These are phyloP conservation scores for Spodoptera exigua DNA, from an alignment of 2,888 invertebrate genomes.

Conservation along the genomic window DNA sequence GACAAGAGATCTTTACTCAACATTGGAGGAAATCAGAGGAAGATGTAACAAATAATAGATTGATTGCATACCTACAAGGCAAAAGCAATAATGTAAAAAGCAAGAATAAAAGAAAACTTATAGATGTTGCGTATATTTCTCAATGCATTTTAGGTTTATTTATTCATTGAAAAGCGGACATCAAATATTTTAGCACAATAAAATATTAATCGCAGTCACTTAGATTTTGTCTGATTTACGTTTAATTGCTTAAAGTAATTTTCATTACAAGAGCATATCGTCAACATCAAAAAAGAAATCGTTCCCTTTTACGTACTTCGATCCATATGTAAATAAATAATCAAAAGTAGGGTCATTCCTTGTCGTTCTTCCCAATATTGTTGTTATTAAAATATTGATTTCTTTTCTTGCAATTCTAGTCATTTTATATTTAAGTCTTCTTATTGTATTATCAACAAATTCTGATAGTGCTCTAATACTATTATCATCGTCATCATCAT, in stretches of 20 bases:
- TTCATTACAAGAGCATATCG: not conserved
- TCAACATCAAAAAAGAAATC: conserved; percentile 21
- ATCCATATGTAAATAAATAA: conserved; percentile 62
- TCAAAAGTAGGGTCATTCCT: conserved; percentile 34
- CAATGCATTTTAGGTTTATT: too few relatives aligned
- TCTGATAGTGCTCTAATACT: conserved; percentile 50
- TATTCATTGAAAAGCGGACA: too few relatives aligned
- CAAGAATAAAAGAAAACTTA: too few relatives aligned
- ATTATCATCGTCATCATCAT: conserved; percentile 30
- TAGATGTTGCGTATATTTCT: too few relatives aligned
- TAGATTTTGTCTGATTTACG: too few relatives aligned
- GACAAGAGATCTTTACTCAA: too few relatives aligned
- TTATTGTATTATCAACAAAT: conserved; percentile 36
- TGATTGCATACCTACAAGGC: too few relatives aligned
- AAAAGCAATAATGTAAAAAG: too few relatives aligned
- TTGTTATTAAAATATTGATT: conserved; percentile 61
- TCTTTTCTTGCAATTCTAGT: conserved; percentile 56
- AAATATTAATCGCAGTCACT: too few relatives aligned
- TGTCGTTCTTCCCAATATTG: conserved; percentile 55
- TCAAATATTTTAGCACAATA: too few relatives aligned
- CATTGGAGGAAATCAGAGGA: too few relatives aligned
- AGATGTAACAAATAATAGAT: too few relatives aligned
- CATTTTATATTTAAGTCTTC: conserved; percentile 55
- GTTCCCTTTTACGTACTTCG: conserved; percentile 54
- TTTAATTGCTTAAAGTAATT: not conserved